Evolutionary conservation across 2,797 vertebrate species (phyloP).

Genomic region (Amblyopsis hoosieri): DNA sequence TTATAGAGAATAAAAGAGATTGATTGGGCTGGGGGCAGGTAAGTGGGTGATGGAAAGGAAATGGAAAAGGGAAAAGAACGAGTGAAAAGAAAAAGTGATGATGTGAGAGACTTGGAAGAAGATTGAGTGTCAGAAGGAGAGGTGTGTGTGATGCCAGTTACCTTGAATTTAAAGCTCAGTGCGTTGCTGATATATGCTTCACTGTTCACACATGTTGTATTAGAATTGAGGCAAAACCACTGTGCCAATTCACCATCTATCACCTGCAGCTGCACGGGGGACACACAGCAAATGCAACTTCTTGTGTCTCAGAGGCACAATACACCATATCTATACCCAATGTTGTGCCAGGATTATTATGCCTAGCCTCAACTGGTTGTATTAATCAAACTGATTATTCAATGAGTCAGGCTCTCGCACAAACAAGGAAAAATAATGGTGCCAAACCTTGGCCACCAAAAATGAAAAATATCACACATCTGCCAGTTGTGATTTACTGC

Average conservation of each 20-base stretch:
- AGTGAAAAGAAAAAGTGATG: slow-evolving; percentile 25
- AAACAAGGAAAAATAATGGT: slow-evolving; percentile 67
- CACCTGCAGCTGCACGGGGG: background rate
- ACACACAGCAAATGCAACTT: slow-evolving; percentile 21
- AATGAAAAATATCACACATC: slow-evolving; percentile 71
- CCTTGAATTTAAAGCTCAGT: slow-evolving; percentile 53
- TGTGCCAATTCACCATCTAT: slow-evolving; percentile 26
- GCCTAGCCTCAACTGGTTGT: slow-evolving; percentile 47
- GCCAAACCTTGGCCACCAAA: slow-evolving; percentile 62
- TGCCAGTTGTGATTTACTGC: slow-evolving; percentile 66
- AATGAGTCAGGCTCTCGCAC: slow-evolving; percentile 61
- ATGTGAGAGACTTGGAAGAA: slow-evolving; percentile 27
- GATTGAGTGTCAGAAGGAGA: slow-evolving; percentile 41
- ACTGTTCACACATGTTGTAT: slow-evolving; percentile 33
- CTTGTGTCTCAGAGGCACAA: slow-evolving; percentile 22
- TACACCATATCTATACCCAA: slow-evolving; percentile 19
- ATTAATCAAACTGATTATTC: slow-evolving; percentile 74
- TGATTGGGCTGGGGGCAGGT: slow-evolving; percentile 31
- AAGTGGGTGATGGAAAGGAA: slow-evolving; percentile 39
- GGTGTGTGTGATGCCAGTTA: slow-evolving; percentile 46
- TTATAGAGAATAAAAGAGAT: slow-evolving; percentile 37
- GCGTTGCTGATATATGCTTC: slow-evolving; percentile 55
- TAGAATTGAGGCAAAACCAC: slow-evolving; percentile 32
- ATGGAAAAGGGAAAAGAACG: slow-evolving; percentile 22
- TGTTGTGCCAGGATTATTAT: slow-evolving; percentile 52